These are phyloP conservation scores for Diplodus sargus DNA, from an alignment of 2,797 vertebrate species.

Conservation along the genomic window DNA sequence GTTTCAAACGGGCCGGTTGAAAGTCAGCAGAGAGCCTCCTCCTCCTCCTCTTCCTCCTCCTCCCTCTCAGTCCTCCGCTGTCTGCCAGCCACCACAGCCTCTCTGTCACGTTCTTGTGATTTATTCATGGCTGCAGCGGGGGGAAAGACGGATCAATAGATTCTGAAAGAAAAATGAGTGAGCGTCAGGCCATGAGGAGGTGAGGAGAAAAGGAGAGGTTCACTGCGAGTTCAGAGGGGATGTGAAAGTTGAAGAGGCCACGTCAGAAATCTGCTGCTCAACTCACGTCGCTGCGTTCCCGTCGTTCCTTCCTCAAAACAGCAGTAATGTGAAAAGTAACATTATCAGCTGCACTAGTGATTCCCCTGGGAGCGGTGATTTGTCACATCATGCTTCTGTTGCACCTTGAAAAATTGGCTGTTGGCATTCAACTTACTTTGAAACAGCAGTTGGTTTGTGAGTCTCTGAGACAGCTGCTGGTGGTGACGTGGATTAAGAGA, in stretches of 20 bases:
- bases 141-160: conserved; percentile 76
- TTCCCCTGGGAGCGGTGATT: conserved; percentile 30
- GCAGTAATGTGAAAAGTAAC: conserved; percentile 3
- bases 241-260: conserved; percentile 42
- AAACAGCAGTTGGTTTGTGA: conserved; percentile 14
- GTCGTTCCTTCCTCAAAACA: not conserved
- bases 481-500: conserved; percentile 17
- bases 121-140: conserved; percentile 75
- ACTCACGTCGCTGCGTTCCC: conserved; percentile 4
- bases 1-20: conserved; percentile 37
- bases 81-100: conserved; percentile 47
- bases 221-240: conserved; percentile 58
- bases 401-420: conserved; percentile 24
- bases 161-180: conserved; percentile 77
- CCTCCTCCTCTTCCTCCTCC: conserved; percentile 22
- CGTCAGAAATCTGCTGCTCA: conserved; percentile 33
- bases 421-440: conserved; percentile 5
- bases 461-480: conserved; percentile 22
- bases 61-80: conserved; percentile 23
- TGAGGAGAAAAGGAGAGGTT: conserved; percentile 57
- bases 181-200: conserved; percentile 43
- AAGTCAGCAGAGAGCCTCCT: conserved; percentile 26
- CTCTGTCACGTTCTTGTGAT: conserved; percentile 78
- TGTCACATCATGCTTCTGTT: conserved; percentile 24
- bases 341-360: conserved; percentile 21